Evolutionary conservation across 2,797 vertebrate genomes (phyloP), one percentile per base, ranked within the genome.

Genomic region (Geotria australis): DNA sequence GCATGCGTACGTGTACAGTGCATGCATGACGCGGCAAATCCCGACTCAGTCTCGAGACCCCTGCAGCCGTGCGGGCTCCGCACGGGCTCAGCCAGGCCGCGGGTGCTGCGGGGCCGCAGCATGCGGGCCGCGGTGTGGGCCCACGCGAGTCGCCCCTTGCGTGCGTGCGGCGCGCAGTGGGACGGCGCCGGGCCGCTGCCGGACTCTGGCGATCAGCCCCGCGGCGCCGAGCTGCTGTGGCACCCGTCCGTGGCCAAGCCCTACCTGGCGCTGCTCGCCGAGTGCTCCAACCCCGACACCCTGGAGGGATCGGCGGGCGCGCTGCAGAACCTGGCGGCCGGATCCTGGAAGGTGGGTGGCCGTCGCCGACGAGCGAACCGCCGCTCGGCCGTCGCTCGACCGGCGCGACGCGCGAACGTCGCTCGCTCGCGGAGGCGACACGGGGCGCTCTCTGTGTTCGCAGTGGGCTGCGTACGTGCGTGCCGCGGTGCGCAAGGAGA

Each of bases 181-280:
- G 91, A 96, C 69, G 89, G 91, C 5, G 83, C 88, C 57, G 85
- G 89, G 64, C 88, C 85, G 64, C 82, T 96, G 68, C 85, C 85
- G 38, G 89, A 96, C 66, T 79, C 81, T 58, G 75, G 79, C 12
- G 83, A 96, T 65, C 84, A 85, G 59, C 91, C 88, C 55, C 95
- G 94, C 74, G 88, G 91, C 60, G 85, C 96, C 70, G 86, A 96
- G 76, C 93, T 96, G 84, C 72, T 98, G 69, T 98, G 89, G 91
- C 89, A 98, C 75, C 91, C 91, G 56, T 91, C 86, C 66, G 93
- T 98, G 66, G 89, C 95, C 67, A 96, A 98, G 79, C 89, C 91
- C 75, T 98, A 96, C 86, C 88, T 98, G 78, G 91, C 88, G 61
- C 82, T 98, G 72, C 79, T 98, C 68, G 95, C 91, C 61, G 91